Evolutionary conservation across 2,797 vertebrate species (phyloP), one percentile per base, ranked within the genome.

Genomic region (Acridotheres tristis): DNA sequence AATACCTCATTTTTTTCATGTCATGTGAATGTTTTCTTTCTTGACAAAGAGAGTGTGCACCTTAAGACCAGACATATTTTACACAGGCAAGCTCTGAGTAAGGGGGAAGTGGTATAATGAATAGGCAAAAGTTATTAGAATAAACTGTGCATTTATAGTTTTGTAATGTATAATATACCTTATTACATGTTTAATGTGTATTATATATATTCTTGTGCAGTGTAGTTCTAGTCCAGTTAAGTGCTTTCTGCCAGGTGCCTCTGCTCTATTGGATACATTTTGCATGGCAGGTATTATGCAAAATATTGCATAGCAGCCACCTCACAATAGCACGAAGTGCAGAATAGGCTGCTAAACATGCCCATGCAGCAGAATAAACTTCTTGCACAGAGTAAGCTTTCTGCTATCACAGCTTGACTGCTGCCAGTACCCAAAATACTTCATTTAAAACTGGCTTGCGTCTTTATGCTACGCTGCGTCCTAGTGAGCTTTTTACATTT

Each of bases 361-460:
- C 76, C 57, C 54, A 88, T 93, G 83, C 83, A 91, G 83, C 93
- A 94, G 73, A 96, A 96, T 61, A 90, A 86, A 95, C 82, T 88
- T 87, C 91, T 89, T 92, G 63, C 45, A 34, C 66, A 84, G 62
- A 94, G 73, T 72, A 84, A 91, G 85, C 54, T 75, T 75, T 43
- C 61, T 59, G 86, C 85, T 93, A 68, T 96, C 93, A 93, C 93
- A 96, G 85, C 88, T 91, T 95, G 73, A 81, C 66, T 89, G 74
- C n/a, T 95, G 84, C 51, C 88, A 95, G 88, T 89, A 92, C 90
- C 80, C 67, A 93, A 96, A 96, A 94, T 89, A 96, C 76, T 88
- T 92, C 54, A 38, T 92, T 92, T 93, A 59, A 82, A 96, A 89
- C 66, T 79, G 47, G 50, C 63, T 94, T 76, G 48, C 15, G 7